Evolutionary conservation across 2,797 vertebrate species (phyloP).

Genomic region (Siniperca undulata): DNA sequence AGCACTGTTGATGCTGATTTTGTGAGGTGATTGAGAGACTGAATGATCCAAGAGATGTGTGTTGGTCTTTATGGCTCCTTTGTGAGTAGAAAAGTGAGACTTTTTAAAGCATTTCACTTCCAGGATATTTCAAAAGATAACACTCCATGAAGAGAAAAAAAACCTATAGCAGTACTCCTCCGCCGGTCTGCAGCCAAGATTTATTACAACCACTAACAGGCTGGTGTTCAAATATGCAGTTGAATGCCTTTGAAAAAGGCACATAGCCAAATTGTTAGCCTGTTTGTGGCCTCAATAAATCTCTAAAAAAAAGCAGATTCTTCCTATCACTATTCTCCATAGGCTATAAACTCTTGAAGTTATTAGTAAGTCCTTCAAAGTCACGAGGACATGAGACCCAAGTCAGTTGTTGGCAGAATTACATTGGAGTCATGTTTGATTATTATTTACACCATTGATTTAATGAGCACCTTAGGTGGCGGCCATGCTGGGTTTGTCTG

Average conservation of each 20-base stretch:
- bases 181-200: slow-evolving; percentile 39
- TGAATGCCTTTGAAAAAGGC: slow-evolving; percentile 41
- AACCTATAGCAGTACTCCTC: slow-evolving; percentile 1
- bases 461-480: slow-evolving; percentile 6
- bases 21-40: slow-evolving; percentile 35
- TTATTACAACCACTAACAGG: slow-evolving; percentile 40
- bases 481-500: not conserved
- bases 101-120: slow-evolving; percentile 3
- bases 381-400: not conserved
- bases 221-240: slow-evolving; percentile 33
- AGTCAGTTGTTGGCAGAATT: not conserved
- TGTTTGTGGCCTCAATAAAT: slow-evolving; percentile 53
- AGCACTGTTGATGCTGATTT: slow-evolving; percentile 23
- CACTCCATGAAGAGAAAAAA: not conserved
- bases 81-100: slow-evolving; percentile 5
- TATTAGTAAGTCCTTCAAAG: slow-evolving; percentile 31
- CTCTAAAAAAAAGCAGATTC: slow-evolving; percentile 31
- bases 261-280: slow-evolving; percentile 34
- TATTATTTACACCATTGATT: slow-evolving; percentile 15
- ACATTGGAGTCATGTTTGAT: slow-evolving; percentile 17
- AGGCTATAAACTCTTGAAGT: slow-evolving; percentile 19
- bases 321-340: slow-evolving; percentile 14
- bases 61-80: not conserved
- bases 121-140: slow-evolving; percentile 25
- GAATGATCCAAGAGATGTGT: not conserved